phyloP scores from a whole-genome alignment of 2,113 vertebrate genomes.

The Chloropsis cyanopogon region DNA sequence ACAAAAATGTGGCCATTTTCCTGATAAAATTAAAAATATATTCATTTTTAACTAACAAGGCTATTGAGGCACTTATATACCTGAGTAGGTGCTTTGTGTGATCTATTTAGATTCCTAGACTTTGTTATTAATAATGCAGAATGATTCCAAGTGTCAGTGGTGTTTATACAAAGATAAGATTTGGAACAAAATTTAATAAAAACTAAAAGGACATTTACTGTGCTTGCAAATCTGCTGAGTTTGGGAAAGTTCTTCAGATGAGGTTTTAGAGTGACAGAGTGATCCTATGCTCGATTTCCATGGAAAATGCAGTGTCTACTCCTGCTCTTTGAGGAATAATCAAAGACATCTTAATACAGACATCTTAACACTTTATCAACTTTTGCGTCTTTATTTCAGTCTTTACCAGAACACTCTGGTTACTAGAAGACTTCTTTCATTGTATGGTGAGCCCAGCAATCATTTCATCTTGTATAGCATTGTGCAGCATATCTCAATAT shows the following conservation, averaged over 20 bases:
- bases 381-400: neutral
- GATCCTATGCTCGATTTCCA: accelerated
- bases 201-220: neutral
- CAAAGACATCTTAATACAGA: neutral
- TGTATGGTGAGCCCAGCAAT: neutral
- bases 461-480: neutral
- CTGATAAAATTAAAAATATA: neutral
- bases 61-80: neutral
- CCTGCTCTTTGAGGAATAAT: neutral
- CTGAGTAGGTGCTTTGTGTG: neutral
- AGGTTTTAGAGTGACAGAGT: neutral
- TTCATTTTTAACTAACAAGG: neutral
- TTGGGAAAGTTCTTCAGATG: neutral
- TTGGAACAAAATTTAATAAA: neutral
- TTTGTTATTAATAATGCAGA: neutral
- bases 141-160: neutral
- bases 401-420: neutral
- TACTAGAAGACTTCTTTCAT: neutral
- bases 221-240: neutral
- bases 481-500: neutral
- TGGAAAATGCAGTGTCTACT: neutral
- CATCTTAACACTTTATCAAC: neutral
- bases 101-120: neutral
- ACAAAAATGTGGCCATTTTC: neutral
- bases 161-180: neutral